phyloP scores from a whole-genome alignment of 2,113 vertebrate genomes.

The Phyllostomus discolor region DNA sequence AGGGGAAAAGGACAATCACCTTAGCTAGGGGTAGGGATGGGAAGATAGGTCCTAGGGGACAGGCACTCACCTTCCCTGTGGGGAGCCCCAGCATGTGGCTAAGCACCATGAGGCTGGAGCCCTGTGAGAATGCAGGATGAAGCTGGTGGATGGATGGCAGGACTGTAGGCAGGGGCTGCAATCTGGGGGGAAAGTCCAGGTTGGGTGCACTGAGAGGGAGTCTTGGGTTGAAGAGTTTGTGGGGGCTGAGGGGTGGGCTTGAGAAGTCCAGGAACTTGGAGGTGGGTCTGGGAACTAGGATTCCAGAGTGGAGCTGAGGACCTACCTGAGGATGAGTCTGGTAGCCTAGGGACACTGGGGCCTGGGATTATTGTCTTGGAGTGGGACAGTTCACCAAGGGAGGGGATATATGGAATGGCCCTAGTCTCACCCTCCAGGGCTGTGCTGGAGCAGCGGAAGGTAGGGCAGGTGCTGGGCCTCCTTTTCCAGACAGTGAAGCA shows the following conservation, averaged over 20 bases:
- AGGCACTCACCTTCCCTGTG: slow-evolving; percentile 44
- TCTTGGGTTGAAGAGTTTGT: background rate
- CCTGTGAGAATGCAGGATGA: background rate
- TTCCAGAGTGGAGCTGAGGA: background rate
- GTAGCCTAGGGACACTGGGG: background rate
- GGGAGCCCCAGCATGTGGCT: slow-evolving; percentile 50
- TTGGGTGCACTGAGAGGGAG: background rate
- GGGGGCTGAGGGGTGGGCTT: background rate
- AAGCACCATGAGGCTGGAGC: slow-evolving; percentile 23
- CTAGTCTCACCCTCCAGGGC: slow-evolving; percentile 33
- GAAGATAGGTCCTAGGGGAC: background rate
- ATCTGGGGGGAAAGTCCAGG: background rate
- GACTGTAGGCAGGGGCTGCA: background rate
- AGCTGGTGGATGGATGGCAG: slow-evolving; percentile 62
- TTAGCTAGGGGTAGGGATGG: fast-evolving
- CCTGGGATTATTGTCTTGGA: background rate
- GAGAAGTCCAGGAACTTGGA: background rate
- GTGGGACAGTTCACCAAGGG: background rate
- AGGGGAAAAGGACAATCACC: background rate
- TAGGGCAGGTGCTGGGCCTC: slow-evolving; percentile 22
- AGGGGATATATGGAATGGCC: background rate
- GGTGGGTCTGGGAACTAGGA: background rate
- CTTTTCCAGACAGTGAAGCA: slow-evolving; percentile 43
- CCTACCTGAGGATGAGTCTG: background rate
- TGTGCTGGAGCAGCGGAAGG: slow-evolving; percentile 21